Base-by-base conservation (phyloP, 2,113 vertebrate species). In the Chaetodon auriga region DNA sequence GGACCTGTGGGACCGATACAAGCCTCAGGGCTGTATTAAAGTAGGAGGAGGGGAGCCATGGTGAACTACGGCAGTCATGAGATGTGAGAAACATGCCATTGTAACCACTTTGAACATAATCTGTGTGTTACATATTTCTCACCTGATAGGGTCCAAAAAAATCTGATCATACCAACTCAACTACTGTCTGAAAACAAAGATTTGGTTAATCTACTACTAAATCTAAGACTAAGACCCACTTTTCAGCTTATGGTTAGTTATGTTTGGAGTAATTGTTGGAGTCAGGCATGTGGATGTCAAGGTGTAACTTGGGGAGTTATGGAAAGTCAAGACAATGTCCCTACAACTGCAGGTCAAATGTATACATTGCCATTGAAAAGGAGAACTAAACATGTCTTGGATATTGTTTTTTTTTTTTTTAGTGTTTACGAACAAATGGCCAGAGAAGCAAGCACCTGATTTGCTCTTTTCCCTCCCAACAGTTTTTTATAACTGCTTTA, bases 1-100 rank as follows among this genome's bases (percentile, higher is more conserved):
- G 86, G 86, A 86, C 86, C 88, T 88, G 73, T 78, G 87, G 87
- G 88, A 90, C 87, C 68, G 46, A 66, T 66, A 25, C 41, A 72
- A 70, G 83, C 85, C 87, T 88, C 61, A 14, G 65, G 90, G 85
- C 80, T 81, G 78, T 63, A 30, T 84, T 70, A 74, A 68, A 78
- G 77, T 46, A 86, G 80, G 46, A 63, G 65, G 65, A 77, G 73
- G 75, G 57, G 79, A 75, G 60, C 75, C 58, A 46, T 54, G 55
- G 62, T 71, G 65, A 76, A 64, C 60, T 78, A 46, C 41, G 80
- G 65, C 68, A 51, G 54, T 68, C n/a, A 16, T 81, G 62, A 53
- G 78, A 85, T 66, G 43, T 49, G 72, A 78, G 43, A 57, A 16
- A 79, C 43, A 46, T 12, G 38, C 54, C 73, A 63, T 48, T 78